Base-by-base conservation (phyloP, 2,888 invertebrate genomes). In the Caenorhabditis panamensis region DNA sequence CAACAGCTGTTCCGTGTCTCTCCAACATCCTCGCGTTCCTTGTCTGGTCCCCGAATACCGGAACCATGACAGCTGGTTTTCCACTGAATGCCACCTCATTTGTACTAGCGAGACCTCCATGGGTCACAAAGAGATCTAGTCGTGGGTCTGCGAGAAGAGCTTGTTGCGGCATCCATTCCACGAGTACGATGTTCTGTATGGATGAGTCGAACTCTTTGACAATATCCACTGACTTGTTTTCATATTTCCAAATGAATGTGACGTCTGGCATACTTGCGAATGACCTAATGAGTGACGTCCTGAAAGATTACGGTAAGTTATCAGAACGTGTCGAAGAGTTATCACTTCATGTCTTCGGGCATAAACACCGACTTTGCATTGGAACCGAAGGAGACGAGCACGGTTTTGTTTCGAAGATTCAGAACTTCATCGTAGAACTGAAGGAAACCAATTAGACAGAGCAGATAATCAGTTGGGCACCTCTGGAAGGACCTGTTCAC, bases 201-300 rank as follows among this genome's bases (percentile, higher is more conserved):
- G 51, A 49, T 11, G 72, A 47, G 20, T 69, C 61, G 66, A 71
- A 66, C 22, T 67, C 58, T n/a, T 58, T 22, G 16, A 71, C 63
- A 22, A 81, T 69, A 18, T 83, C 76, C 8, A 36, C 53, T 5
- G 56, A 24, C 24, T 36, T 68, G n/a, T 73, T 53, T 51, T 83
- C 83, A 58, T 85, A 85, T 54, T 85, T 85, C 83, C 83, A 85
- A 18, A 85, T 85, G 63, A 85, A 85, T 22, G 84, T 82, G 5
- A 72, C 63, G n/a, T 82, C 78, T 13, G 82, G 78, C 75, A 85
- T 79, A 0, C 59, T 54, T 2, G 49, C 59, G 37, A 82, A 62
- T 20, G 73, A 66, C 37, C 66, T 62, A 28, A 85, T 64, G 24
- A 85, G 66, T 13, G 82, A 66, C 31, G 79, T 62, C 47, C 84